phyloP scores from a whole-genome alignment of 2,113 vertebrate species.

The Planiliza haematocheilus region DNA sequence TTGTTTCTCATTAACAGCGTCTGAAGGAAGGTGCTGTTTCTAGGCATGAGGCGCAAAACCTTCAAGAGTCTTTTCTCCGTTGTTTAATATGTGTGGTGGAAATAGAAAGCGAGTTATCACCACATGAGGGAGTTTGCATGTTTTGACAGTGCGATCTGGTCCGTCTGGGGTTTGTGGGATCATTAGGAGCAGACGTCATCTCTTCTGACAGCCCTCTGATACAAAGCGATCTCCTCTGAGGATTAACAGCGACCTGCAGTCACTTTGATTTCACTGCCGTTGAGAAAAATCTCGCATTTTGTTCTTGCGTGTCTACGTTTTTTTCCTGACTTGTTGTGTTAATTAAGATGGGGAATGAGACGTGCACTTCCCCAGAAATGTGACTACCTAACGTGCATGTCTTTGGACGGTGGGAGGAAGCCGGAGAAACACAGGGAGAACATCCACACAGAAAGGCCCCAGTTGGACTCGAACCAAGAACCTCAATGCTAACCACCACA shows the following conservation, averaged over 20 bases:
- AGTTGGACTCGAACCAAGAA: too few relatives aligned
- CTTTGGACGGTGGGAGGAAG: too few relatives aligned
- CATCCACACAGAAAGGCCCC: too few relatives aligned
- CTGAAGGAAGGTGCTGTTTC: constrained; percentile 11
- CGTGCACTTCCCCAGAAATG: too few relatives aligned
- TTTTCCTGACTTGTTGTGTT: not conserved
- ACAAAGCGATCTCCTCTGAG: not conserved
- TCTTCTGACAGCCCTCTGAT: constrained; percentile 1
- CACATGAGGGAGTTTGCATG: constrained; percentile 1
- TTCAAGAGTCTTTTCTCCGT: constrained; percentile 1
- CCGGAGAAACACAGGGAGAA: too few relatives aligned
- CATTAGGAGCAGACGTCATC: constrained; percentile 12
- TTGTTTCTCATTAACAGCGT: constrained; percentile 15
- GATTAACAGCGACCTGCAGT: not conserved
- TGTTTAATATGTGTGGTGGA: not conserved
- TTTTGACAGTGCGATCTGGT: constrained; percentile 19
- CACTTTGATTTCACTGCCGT: not conserved
- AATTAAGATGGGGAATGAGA: constrained; percentile 16
- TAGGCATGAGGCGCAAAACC: not conserved
- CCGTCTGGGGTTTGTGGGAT: constrained; percentile 4
- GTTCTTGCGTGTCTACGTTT: not conserved
- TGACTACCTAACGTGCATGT: too few relatives aligned
- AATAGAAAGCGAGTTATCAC: not conserved
- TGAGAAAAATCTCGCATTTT: not conserved
- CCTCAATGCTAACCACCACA: too few relatives aligned